Conservation (phyloP, 2,888 invertebrate species). For the Ellobium chinense region DNA sequence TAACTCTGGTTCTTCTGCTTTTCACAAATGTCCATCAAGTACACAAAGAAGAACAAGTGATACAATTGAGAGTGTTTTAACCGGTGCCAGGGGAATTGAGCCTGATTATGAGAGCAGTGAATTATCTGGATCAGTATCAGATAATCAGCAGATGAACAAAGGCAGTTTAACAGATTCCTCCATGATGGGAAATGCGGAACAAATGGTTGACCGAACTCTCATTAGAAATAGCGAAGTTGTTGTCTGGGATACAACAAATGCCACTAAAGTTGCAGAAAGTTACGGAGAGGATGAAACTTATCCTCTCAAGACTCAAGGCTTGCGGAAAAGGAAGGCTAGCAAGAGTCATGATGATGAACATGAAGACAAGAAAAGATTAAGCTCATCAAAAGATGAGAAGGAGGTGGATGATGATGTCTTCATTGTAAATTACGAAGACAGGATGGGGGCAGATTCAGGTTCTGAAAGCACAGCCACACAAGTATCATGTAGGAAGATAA, state of each 20-base stretch:
- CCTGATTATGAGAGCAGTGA: background rate
- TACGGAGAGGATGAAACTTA: background rate
- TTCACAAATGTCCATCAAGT: slow-evolving; percentile 36
- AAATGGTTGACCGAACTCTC: background rate
- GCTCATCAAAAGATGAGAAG: slow-evolving; percentile 11
- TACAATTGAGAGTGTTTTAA: background rate
- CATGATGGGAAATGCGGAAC: background rate
- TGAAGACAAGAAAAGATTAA: slow-evolving; percentile 21
- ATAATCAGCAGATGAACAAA: background rate
- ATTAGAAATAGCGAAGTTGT: background rate
- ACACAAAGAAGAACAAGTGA: background rate
- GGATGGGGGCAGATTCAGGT: background rate
- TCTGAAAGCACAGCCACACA: background rate
- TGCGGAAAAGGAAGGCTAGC: slow-evolving; percentile 35
- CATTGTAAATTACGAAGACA: slow-evolving; percentile 29
- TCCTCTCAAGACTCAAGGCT: background rate
- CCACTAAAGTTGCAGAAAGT: background rate
- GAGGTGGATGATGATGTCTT: slow-evolving; percentile 27
- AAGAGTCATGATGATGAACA: slow-evolving; percentile 11
- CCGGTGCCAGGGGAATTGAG: background rate
- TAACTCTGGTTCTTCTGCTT: slow-evolving; percentile 28
- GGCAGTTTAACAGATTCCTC: background rate
- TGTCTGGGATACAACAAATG: too few species aligned
- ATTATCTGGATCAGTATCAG: background rate
- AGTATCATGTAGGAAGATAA: background rate